Base-by-base conservation (phyloP, 2,113 vertebrate genomes). In the Phylloscopus trochiloides region DNA sequence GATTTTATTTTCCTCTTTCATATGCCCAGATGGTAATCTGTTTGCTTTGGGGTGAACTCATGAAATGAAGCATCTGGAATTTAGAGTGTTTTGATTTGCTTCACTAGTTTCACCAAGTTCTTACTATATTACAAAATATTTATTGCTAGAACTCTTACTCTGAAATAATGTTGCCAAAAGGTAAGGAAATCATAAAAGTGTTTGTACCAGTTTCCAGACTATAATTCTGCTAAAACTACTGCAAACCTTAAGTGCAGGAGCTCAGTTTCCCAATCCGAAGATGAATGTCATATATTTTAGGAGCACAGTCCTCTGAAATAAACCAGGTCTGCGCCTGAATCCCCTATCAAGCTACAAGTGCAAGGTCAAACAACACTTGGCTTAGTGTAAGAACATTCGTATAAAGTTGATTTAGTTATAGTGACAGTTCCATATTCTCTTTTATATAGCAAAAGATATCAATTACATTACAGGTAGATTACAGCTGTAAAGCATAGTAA, bases 11-110 rank as follows among this genome's bases (percentile, higher is more conserved):
- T 90, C 92, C 55, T 78, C 29, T 92, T 94, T 88, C 63, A 17
- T 86, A 80, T 86, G 61, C 52, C 77, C 85, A 93, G 77, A 95
- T 96, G 93, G 73, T 80, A 85, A 76, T 91, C 78, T 91, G 21
- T 89, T 94, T 92, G 80, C 95, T 96, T 94, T 92, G 62, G 86
- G 83, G 67, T 92, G 63, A 83, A 76, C 73, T 77, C 87, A 90
- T 93, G 86, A 96, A 94, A 93, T 86, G 83, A 89, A 96, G 70
- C 88, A 92, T 94, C 96, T 88, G 88, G 91, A 89, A 32, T 93
- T 93, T 28, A 71, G 68, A 74, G 24, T 62, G 61, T 95, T 97
- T 96, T 68, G 79, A 92, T 92, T 95, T 95, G 83, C 90, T 96
- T 96, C 73, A 86, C 66, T 96, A 62, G n/a, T 68, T 93, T 66